Evolutionary conservation across 2,797 vertebrate genomes (phyloP), one percentile per base, ranked within the genome.

Genomic region (Eleutherodactylus coqui): DNA sequence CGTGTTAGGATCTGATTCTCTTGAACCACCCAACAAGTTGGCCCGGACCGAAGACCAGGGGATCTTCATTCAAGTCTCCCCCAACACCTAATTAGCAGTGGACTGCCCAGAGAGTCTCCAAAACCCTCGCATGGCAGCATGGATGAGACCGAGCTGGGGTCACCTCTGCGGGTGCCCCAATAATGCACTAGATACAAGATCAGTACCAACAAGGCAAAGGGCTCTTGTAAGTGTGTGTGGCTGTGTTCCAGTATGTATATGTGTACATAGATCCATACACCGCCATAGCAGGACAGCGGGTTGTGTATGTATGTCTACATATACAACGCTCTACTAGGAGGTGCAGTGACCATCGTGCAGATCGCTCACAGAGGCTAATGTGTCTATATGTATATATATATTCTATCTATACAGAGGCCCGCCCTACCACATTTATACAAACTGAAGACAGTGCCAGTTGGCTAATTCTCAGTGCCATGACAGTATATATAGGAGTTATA

Each of bases 11-110:
- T 93, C 96, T 1, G 96, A 96, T 47, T 67, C 92, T 14, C 91
- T 96, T 90, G 96, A 97, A 64, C 97, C 97, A 0, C 96, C 97
- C 0, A 86, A 92, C 86, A 97, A 98, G 91, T 92, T 96, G 90
- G 92, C 97, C 34, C 92, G 96, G 85, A 95, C 93, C 0, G 94
- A 94, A 88, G 92, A 96, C 79, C 93, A 96, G 38, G 94, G 96
- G 76, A 96, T 98, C 84, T 94, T 95, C 88, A 91, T 93, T 34
- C 93, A 93, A 85, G 93, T 92, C 0, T 89, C 93, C 86, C 92
- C 93, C 38, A 91, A 92, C 75, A 93, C 92, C 89, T 94, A 92
- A 89, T 38, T 29, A 13, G 41, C 36, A 5, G 5, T 0, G 5
- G 53, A 21, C 38, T 36, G 36, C 45, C 67, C 75, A 51, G 51